phyloP scores from a whole-genome alignment of 2,888 invertebrate genomes.

The Drosophila borborema region DNA sequence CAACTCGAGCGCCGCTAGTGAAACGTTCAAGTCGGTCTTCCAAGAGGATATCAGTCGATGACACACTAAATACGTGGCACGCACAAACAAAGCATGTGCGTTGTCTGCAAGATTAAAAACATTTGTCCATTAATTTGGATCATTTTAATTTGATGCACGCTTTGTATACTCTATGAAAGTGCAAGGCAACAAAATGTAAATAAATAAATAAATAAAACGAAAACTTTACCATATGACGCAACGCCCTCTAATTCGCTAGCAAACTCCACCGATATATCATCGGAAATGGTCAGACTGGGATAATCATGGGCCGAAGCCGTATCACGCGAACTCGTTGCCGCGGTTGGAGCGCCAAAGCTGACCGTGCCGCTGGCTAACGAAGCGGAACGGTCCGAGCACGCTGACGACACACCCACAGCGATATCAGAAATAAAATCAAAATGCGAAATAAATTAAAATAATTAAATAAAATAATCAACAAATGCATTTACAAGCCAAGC shows the following conservation, averaged over 20 bases:
- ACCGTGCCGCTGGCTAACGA: constrained; percentile 85
- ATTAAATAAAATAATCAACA: constrained; percentile 32
- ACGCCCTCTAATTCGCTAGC: constrained; percentile 84
- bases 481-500: background rate
- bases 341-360: constrained; percentile 84
- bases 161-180: background rate
- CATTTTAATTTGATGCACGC: background rate
- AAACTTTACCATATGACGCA: constrained; percentile 83
- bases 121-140: background rate
- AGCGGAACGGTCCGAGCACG: constrained; percentile 85
- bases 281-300: constrained; percentile 85
- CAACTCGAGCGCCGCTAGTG: constrained; percentile 96
- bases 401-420: constrained; percentile 62
- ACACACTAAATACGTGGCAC: constrained; percentile 97
- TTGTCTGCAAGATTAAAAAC: constrained; percentile 87
- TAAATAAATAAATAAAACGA: background rate
- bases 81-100: constrained; percentile 94
- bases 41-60: constrained; percentile 97
- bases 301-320: constrained; percentile 85
- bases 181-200: constrained; percentile 3
- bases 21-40: constrained; percentile 97
- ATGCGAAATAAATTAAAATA: constrained; percentile 48
- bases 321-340: constrained; percentile 83
- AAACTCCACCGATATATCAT: constrained; percentile 85
- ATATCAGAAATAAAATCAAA: constrained; percentile 44